Evolutionary conservation across 2,113 vertebrate species (phyloP).

Genomic region (Pleuronectes platessa): DNA sequence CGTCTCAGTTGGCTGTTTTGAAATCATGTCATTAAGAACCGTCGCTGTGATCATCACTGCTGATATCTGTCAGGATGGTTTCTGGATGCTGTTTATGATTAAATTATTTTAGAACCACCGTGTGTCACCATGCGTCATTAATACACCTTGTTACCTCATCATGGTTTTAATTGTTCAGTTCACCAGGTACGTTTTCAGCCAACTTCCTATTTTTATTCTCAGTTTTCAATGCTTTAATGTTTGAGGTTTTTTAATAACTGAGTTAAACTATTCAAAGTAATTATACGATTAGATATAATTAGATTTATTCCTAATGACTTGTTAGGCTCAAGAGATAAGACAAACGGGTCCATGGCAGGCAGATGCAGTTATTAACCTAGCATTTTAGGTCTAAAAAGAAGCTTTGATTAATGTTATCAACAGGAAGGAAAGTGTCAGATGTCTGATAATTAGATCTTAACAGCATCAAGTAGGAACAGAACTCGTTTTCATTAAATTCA

Average conservation of each 20-base stretch:
- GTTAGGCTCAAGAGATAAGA: too few species aligned
- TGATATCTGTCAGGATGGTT: not conserved
- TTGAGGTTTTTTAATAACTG: too few species aligned
- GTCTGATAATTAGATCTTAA: not conserved
- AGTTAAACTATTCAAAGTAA: too few species aligned
- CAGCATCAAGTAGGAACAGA: slow-evolving; percentile 9
- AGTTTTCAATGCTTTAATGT: not conserved
- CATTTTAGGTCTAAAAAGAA: not conserved
- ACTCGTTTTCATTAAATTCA: slow-evolving; percentile 46
- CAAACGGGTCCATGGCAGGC: too few species aligned
- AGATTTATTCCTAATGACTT: too few species aligned
- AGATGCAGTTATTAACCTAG: not conserved
- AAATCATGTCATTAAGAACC: too few species aligned
- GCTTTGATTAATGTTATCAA: not conserved
- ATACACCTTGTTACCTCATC: slow-evolving; percentile 4
- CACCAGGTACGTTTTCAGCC: not conserved
- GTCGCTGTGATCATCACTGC: not conserved
- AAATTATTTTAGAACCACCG: not conserved
- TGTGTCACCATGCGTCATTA: slow-evolving; percentile 14
- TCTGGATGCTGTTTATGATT: not conserved
- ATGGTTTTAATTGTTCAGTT: not conserved
- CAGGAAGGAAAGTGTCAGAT: too few species aligned
- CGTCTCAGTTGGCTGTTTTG: too few species aligned
- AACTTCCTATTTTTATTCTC: not conserved
- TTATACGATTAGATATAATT: too few species aligned